phyloP scores from a whole-genome alignment of 92 coral and sea anemone genomes.

The Parazoanthus darwini region DNA sequence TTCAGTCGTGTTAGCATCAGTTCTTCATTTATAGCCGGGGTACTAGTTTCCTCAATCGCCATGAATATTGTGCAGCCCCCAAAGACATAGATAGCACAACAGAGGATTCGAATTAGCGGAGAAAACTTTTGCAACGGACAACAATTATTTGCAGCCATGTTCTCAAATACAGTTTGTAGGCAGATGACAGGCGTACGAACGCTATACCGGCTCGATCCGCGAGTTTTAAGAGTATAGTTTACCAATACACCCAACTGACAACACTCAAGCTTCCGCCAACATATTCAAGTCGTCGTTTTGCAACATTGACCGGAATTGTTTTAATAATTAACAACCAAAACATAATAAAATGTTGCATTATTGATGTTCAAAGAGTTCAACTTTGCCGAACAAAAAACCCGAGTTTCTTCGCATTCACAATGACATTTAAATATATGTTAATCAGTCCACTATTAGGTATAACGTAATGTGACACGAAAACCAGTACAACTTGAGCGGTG shows the following conservation, averaged over 20 bases:
- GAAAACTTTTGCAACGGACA: not conserved
- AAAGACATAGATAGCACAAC: conserved; percentile 4
- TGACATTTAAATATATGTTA: too few relatives aligned
- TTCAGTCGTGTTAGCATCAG: not conserved
- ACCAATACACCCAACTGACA: too few relatives aligned
- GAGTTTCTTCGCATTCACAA: too few relatives aligned
- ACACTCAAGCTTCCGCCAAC: too few relatives aligned
- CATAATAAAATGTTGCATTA: not conserved
- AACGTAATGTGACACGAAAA: too few relatives aligned
- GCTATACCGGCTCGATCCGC: too few relatives aligned
- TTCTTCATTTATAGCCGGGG: conserved; percentile 1
- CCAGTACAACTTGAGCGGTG: too few relatives aligned
- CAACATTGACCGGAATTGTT: not conserved
- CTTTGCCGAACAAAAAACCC: not conserved
- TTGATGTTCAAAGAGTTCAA: not conserved
- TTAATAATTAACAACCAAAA: not conserved
- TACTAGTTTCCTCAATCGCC: not conserved
- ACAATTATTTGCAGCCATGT: not conserved
- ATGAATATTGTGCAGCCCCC: conserved; percentile 6
- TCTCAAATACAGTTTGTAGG: too few relatives aligned
- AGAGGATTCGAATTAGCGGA: not conserved
- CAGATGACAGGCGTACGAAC: not conserved
- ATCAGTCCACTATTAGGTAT: too few relatives aligned
- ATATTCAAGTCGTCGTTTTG: not conserved
- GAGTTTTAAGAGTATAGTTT: not conserved